These are phyloP conservation scores for Corticium candelabrum DNA, from an alignment of 37 sponge, comb jelly and placozoan genomes.

Conservation along the genomic window DNA sequence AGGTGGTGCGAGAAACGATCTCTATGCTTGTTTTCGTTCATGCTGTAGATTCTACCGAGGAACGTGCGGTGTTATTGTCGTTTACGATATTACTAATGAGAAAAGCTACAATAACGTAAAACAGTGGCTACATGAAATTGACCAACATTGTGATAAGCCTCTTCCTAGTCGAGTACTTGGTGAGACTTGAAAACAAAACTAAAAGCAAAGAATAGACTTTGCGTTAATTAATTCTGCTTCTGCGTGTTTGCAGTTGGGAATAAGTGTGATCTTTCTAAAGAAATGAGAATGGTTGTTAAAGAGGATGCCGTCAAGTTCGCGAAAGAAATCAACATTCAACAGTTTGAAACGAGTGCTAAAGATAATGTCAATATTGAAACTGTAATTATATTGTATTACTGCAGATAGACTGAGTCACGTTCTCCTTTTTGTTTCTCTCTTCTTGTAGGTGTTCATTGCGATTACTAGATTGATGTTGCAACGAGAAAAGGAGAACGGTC, in stretches of 20 bases:
- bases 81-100: slow-evolving; percentile 91
- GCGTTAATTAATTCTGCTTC: background rate
- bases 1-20: background rate
- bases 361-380: slow-evolving; percentile 96
- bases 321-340: slow-evolving; percentile 74
- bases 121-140: slow-evolving; percentile 94
- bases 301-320: slow-evolving; percentile 90
- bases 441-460: slow-evolving; percentile 76
- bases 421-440: background rate
- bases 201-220: too few species aligned
- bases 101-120: slow-evolving; percentile 92
- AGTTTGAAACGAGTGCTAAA: slow-evolving; percentile 96
- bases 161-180: slow-evolving; percentile 85
- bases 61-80: slow-evolving; percentile 96
- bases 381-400: slow-evolving; percentile 32
- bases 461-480: slow-evolving; percentile 82
- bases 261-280: slow-evolving; percentile 79
- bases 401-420: too few species aligned
- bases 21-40: too few species aligned
- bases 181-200: slow-evolving; percentile 37
- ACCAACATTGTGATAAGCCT: slow-evolving; percentile 98
- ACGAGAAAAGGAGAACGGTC: slow-evolving; percentile 56
- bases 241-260: slow-evolving; percentile 79
- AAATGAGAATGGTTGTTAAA: slow-evolving; percentile 76
- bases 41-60: slow-evolving; percentile 87